Base-by-base conservation (phyloP, 2,797 vertebrate genomes). In the Halcyon smyrnensis region DNA sequence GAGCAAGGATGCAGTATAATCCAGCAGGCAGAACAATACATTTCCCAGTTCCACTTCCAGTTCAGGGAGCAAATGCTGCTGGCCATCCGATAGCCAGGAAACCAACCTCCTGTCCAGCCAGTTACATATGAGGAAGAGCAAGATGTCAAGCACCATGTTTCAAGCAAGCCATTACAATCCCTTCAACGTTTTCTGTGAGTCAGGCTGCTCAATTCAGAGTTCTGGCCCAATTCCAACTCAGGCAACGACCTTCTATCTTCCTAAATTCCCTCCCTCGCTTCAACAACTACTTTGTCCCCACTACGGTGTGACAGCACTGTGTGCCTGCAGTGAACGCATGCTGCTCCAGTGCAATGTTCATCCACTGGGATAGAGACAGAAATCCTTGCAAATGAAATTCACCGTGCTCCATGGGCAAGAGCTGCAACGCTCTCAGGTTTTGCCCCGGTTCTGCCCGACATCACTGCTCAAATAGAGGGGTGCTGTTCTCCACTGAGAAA, bases 341-440 rank as follows among this genome's bases (percentile, higher is more conserved):
- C 48, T 21, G 32, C 41, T 34, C 37, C 83, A 75, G 77, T 19
- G 34, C 9, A 11, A 15, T 0, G 5, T 18, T 34, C 39, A 9
- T 12, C 79, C 67, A 16, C 67, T 18, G 32, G 68, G 43, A 65
- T 1, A 37, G 74, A 36, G 32, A 30, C 0, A 2, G 76, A 30
- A 37, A 45, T 15, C 17, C 64, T 32, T 25, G 37, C 30, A 48
- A 59, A 50, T 20, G 5, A 30, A 78, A 51, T 8, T 8, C 39
- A 37, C 45, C 0, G 0, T 11, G 41, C n/a, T 70, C 53, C 37
- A 1, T 9, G 41, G 53, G 45, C 0, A 0, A 41, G 27, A 32
- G 16, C 73, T 36, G 53, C 0, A 0, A 28, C 2, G 1, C 18
- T 36, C 27, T 21, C 3, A 2, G 1, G 43, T 63, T 67, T 53